phyloP scores from a whole-genome alignment of 2,113 vertebrate genomes.

The Mobula birostris region DNA sequence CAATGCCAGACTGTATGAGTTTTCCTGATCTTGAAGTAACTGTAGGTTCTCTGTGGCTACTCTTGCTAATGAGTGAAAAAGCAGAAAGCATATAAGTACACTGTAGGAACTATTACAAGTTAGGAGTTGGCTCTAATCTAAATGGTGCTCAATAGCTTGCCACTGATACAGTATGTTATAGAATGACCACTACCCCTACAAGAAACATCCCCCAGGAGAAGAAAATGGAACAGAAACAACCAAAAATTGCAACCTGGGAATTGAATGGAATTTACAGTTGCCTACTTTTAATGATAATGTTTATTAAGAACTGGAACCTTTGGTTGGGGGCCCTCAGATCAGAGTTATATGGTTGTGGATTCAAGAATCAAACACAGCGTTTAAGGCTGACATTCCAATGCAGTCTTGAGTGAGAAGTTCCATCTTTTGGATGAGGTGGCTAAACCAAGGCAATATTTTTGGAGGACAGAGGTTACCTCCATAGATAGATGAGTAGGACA shows the following conservation, averaged over 20 bases:
- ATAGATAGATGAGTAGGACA: too few relatives aligned
- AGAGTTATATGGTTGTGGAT: too few relatives aligned
- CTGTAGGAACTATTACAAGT: neutral
- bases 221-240: neutral
- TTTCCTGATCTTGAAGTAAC: neutral
- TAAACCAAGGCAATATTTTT: too few relatives aligned
- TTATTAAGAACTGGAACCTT: neutral
- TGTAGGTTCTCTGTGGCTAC: neutral
- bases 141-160: neutral
- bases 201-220: neutral
- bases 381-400: too few relatives aligned
- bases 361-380: too few relatives aligned
- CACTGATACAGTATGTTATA: neutral
- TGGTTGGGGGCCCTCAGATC: too few relatives aligned
- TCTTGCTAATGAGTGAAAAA: neutral
- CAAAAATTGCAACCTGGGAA: neutral
- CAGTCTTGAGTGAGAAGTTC: too few relatives aligned
- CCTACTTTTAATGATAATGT: neutral
- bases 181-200: neutral
- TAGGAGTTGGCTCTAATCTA: neutral
- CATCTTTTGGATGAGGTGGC: too few relatives aligned
- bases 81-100: neutral
- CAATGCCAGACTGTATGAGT: neutral
- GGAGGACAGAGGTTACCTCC: too few relatives aligned
- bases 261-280: neutral